Evolutionary conservation across 2,797 vertebrate species (phyloP), one percentile per base, ranked within the genome.

Genomic region (Merluccius polli): DNA sequence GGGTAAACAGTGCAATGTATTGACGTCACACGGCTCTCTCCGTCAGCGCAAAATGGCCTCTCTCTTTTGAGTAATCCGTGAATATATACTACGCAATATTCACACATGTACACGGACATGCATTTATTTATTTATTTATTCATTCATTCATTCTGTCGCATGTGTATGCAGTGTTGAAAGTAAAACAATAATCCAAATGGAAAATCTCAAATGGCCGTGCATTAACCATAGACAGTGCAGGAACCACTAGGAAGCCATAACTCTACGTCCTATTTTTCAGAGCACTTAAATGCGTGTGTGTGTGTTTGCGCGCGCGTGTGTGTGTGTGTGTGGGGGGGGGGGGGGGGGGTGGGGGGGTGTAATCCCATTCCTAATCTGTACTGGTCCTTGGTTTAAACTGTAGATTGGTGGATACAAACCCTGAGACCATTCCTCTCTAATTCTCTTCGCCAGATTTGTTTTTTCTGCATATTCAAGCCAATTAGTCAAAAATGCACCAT

Each of bases 231-330:
- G 3, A 95, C 96, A 85, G 95, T 96, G 89, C 98, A 97, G 98
- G 96, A 98, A 94, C 71, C n/a, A n/a, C n/a, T n/a, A n/a, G n/a
- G n/a, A 96, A 94, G 94, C 92, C 85, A 97, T 98, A 94, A 97
- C 97, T 98, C 89, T 63, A 73, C 78, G 65, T 78, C 73, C 74
- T 32, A 29, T 74, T 78, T 78, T 24, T 67, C 4, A 15, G 71
- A 77, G 0, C 74, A 72, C 78, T 79, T 83, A 33, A 76, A 15
- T 38, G 71, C 12, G 27, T 44, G 41, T 31, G 18, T 70, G 69
- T 21, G 30, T 70, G 69, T 33, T 6, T 33, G 69, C 21, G 35
- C 35, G 52, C 12, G 33, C 31, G 73, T 9, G 12, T 35, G 52
- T 75, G 63, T 7, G 65, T 68, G 65, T 21, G 63, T 67, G 63